Base-by-base conservation (phyloP, 2,797 vertebrate genomes). In the Psittacula derbiana region DNA sequence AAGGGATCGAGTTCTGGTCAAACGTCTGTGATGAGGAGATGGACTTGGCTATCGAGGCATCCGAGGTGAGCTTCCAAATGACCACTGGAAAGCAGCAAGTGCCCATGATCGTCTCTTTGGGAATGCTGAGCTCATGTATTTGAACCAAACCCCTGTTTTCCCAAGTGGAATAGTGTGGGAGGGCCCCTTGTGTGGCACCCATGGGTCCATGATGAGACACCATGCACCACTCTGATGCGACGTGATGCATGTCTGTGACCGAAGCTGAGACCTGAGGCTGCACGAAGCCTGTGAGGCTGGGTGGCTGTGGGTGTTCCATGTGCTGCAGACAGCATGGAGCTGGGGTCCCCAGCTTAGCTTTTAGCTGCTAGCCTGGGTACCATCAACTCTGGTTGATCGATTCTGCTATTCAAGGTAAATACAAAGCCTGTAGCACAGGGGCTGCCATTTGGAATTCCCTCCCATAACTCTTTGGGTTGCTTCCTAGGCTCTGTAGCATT, bases 1-100 rank as follows among this genome's bases (percentile, higher is more conserved):
- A 99, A 96, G 99, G 99, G 21, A 99, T 99, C n/a, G 99, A 99
- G 97, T 99, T 99, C 98, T 99, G 99, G 99, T 99, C 99, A 84
- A 99, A 99, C 11, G 99, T 99, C 23, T 99, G 99, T 7, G 99
- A 99, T 30, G 99, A 99, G 96, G 99, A 99, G 97, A 99, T 99
- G 99, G 99, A 99, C 94, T 94, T 99, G 95, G 99, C 99, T 93
- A 99, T 99, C 38, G 99, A 99, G 92, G 99, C 99, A 18, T 99
- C 99, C 0, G 99, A 99, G 99, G 99, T 99, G 93, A 95, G 97
- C 16, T 67, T 41, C 18, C 44, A 16, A 44, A 14, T 10, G 33
- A 10, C 27, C 1, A 2, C 27, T 10, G n/a, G 33, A 28, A n/a
- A 47, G 57, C 1, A 1, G 16, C 4, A 3, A 11, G 9, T 16